Evolutionary conservation across 2,797 vertebrate species (phyloP), one percentile per base, ranked within the genome.

Genomic region (Bucorvus abyssinicus): DNA sequence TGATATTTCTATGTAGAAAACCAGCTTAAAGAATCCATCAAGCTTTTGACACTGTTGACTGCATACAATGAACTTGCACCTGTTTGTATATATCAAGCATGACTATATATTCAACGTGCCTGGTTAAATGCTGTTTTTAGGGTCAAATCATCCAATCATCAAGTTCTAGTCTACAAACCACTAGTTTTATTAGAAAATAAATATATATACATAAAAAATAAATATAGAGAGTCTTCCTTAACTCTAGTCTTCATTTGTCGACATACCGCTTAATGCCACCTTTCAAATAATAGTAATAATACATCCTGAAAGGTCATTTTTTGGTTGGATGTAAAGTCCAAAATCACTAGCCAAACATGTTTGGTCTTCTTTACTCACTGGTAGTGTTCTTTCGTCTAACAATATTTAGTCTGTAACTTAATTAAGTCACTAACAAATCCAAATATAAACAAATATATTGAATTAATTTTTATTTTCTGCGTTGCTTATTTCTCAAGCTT

Each of bases 31-130:
- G 15, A 60, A 60, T 60, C 9, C 50, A 15, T 50, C 10, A 14
- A 34, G 23, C 13, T 64, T 71, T 61, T 55, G 32, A 56, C 38
- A 8, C 32, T 47, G 12, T 24, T 26, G 14, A 63, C 26, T 14
- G 10, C 5, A 23, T 24, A 24, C 38, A 9, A 49, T 40, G 38
- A 68, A 15, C 22, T 42, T 47, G 34, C 14, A 42, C 13, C 18
- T 4, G 27, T 36, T 36, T 9, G 6, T 29, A 17, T 27, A 1
- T 7, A n/a, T 14, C 1, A 0, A 8, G n/a, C 24, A 3, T 10
- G 27, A 27, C 29, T 2, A 0, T 10, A 14, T 36, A 30, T 49
- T 63, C 32, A 69, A 17, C 16, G 4, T 16, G 7, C 29, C 9
- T 23, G 12, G 26, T 49, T 56, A 57, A 71, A 53, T 47, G 63